phyloP scores from a whole-genome alignment of 2,888 invertebrate genomes.

The Steinernema carpocapsae region DNA sequence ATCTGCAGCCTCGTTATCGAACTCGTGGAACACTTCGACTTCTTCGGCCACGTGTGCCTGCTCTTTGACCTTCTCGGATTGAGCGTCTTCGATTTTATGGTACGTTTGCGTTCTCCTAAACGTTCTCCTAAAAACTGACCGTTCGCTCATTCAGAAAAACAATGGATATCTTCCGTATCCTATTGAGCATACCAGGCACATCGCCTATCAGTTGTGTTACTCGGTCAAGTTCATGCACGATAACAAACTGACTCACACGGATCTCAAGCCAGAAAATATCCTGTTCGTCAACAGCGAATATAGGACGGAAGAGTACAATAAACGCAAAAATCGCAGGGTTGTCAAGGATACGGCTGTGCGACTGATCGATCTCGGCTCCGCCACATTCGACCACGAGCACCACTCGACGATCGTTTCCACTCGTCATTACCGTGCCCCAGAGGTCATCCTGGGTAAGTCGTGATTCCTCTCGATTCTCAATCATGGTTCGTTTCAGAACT shows the following conservation, averaged over 20 bases:
- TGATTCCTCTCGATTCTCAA: not conserved
- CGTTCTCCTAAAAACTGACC: not conserved
- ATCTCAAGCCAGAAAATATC: slow-evolving; percentile 99
- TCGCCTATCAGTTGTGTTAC: slow-evolving; percentile 77
- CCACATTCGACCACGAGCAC: slow-evolving; percentile 99
- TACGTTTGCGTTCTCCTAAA: slow-evolving; percentile 72
- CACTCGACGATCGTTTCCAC: slow-evolving; percentile 99
- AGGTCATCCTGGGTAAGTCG: slow-evolving; percentile 87
- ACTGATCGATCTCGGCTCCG: slow-evolving; percentile 98
- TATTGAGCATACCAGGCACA: slow-evolving; percentile 94
- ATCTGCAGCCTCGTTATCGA: slow-evolving; percentile 80
- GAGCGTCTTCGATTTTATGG: slow-evolving; percentile 96
- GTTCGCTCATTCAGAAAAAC: slow-evolving; percentile 82
- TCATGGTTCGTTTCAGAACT: slow-evolving; percentile 78
- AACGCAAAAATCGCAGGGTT: slow-evolving; percentile 53
- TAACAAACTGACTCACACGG: slow-evolving; percentile 96
- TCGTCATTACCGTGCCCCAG: slow-evolving; percentile 96
- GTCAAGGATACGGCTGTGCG: slow-evolving; percentile 92
- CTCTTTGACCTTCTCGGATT: slow-evolving; percentile 96
- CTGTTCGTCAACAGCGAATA: slow-evolving; percentile 93
- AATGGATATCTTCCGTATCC: slow-evolving; percentile 98
- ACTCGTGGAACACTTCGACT: slow-evolving; percentile 97
- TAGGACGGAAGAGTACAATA: slow-evolving; percentile 74
- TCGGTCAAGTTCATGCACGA: slow-evolving; percentile 97
- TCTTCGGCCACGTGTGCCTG: slow-evolving; percentile 95